phyloP scores from a whole-genome alignment of 2,113 vertebrate species.

The Rhinogobius similis region DNA sequence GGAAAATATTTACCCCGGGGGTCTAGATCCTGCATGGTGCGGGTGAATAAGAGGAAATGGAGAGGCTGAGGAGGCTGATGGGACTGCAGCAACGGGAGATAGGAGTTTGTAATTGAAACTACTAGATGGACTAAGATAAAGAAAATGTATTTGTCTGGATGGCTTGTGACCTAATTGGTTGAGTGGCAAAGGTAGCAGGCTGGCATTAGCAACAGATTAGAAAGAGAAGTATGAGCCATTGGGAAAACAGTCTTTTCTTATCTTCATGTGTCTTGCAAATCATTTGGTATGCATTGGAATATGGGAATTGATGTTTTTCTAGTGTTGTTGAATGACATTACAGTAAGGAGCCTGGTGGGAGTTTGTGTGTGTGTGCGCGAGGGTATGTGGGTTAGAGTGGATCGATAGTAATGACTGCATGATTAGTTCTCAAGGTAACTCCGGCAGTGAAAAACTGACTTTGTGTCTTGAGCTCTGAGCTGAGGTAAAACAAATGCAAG shows the following conservation, averaged over 20 bases:
- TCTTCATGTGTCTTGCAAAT: background rate
- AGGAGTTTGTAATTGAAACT: background rate
- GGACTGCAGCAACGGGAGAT: background rate
- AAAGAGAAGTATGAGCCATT: too few relatives aligned
- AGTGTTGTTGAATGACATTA: slow-evolving; percentile 4
- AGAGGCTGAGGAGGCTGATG: background rate
- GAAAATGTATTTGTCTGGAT: background rate
- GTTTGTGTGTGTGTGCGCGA: background rate
- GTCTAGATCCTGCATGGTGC: background rate
- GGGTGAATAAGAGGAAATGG: background rate
- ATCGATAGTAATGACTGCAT: slow-evolving; percentile 58
- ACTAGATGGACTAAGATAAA: background rate
- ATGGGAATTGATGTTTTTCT: background rate
- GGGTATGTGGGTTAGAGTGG: slow-evolving; percentile 12
- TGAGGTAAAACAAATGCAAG: background rate
- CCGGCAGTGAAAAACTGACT: slow-evolving; percentile 25
- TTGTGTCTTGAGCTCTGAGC: background rate
- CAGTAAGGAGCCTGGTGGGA: background rate
- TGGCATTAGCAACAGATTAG: too few relatives aligned
- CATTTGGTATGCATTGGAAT: background rate
- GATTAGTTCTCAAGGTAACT: slow-evolving; percentile 40
- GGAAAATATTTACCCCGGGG: background rate
- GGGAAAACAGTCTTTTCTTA: too few relatives aligned
- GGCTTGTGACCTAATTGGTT: background rate
- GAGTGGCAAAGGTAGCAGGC: background rate